phyloP scores from a whole-genome alignment of 2,888 invertebrate species.

The Crematogaster levior region DNA sequence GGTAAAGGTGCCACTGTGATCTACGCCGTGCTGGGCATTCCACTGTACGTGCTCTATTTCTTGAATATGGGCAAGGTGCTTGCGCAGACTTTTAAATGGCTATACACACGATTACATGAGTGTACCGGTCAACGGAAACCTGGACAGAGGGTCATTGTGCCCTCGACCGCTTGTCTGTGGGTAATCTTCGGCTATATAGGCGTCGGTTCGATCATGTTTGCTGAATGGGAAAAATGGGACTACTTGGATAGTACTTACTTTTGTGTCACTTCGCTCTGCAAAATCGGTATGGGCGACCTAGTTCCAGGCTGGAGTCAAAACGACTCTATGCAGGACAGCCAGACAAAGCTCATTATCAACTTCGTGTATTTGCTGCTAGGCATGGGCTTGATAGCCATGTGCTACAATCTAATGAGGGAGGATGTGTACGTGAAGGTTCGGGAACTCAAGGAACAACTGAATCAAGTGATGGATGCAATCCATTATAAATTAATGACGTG shows the following conservation, averaged over 20 bases:
- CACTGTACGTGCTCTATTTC: constrained; percentile 94
- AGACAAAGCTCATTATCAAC: constrained; percentile 94
- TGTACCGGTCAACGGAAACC: constrained; percentile 86
- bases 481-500: constrained; percentile 66
- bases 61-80: constrained; percentile 95
- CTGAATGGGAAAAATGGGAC: constrained; percentile 95
- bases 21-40: constrained; percentile 95
- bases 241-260: constrained; percentile 95
- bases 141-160: constrained; percentile 92
- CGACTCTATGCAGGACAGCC: constrained; percentile 90
- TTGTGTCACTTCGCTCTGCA: constrained; percentile 95
- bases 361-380: constrained; percentile 95
- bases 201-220: constrained; percentile 95
- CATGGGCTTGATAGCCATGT: constrained; percentile 96
- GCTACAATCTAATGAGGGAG: constrained; percentile 95
- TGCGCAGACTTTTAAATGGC: constrained; percentile 91
- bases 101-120: constrained; percentile 82
- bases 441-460: constrained; percentile 92
- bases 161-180: constrained; percentile 95
- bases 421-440: constrained; percentile 93
- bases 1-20: constrained; percentile 94
- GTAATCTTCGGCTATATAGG: constrained; percentile 94
- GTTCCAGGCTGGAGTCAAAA: constrained; percentile 93
- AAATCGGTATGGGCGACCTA: constrained; percentile 96
- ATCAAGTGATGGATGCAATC: constrained; percentile 90